Percentiles rank a stretch among this genome's conserved stretches.
These are phyloP conservation scores for Euproctis similis DNA, from an alignment of 2,888 invertebrate genomes.

Conservation along the genomic window DNA sequence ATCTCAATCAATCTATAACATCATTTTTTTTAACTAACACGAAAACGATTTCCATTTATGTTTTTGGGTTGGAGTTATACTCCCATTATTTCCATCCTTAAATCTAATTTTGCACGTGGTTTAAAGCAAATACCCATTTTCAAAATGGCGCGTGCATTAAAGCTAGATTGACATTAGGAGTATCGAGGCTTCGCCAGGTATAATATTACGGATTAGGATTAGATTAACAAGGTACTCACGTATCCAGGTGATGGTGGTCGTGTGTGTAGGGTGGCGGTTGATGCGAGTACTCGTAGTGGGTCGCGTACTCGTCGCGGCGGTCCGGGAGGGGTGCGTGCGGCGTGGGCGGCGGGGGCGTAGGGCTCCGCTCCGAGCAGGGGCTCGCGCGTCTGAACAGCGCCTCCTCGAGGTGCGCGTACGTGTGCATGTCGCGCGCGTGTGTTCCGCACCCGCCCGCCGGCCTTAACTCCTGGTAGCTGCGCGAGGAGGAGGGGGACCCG, in stretches of 20 bases:
- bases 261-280: slow-evolving; percentile 45
- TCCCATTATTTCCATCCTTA: too few relatives aligned
- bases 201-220: too few relatives aligned
- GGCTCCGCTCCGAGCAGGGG: slow-evolving; percentile 50
- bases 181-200: too few relatives aligned
- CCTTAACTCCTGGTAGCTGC: slow-evolving; percentile 70
- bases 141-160: too few relatives aligned
- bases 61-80: too few relatives aligned
- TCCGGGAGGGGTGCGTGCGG: slow-evolving; percentile 43
- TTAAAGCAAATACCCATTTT: too few relatives aligned
- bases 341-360: slow-evolving; percentile 48
- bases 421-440: slow-evolving; percentile 69
- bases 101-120: too few relatives aligned
- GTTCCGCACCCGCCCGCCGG: slow-evolving; percentile 47
- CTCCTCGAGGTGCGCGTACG: slow-evolving; percentile 65
- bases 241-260: slow-evolving; percentile 49
- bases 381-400: slow-evolving; percentile 49
- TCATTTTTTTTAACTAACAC: too few relatives aligned
- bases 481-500: slow-evolving; percentile 57
- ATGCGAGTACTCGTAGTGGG: slow-evolving; percentile 55
- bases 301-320: slow-evolving; percentile 54
- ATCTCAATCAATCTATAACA: too few relatives aligned
- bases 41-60: too few relatives aligned
- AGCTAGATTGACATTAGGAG: too few relatives aligned
- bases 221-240: slow-evolving; percentile 52